phyloP scores from a whole-genome alignment of 2,888 invertebrate species.

The Tetrapedia diversipes region DNA sequence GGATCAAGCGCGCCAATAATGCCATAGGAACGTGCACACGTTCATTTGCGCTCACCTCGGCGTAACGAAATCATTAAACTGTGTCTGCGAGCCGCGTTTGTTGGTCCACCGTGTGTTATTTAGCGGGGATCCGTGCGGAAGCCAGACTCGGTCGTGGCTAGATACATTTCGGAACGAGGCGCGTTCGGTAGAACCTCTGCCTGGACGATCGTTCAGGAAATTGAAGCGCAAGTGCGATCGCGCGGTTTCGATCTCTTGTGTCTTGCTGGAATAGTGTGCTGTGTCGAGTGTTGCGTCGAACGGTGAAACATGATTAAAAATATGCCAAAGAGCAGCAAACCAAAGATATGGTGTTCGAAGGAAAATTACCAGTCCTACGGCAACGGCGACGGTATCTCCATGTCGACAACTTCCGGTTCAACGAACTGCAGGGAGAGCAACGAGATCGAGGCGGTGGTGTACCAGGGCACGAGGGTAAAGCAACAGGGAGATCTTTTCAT shows the following conservation, averaged over 20 bases:
- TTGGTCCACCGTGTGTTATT: slow-evolving; percentile 46
- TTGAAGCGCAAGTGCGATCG: slow-evolving; percentile 19
- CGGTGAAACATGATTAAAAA: slow-evolving; percentile 45
- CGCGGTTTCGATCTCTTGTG: not conserved
- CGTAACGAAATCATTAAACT: slow-evolving; percentile 73
- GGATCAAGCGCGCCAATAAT: slow-evolving; percentile 53
- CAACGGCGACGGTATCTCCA: slow-evolving; percentile 69
- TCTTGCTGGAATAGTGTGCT: not conserved
- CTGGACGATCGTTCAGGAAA: slow-evolving; percentile 3
- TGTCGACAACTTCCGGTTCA: slow-evolving; percentile 64
- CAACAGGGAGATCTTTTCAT: slow-evolving; percentile 49
- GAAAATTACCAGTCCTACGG: slow-evolving; percentile 56
- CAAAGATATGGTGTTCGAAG: slow-evolving; percentile 68
- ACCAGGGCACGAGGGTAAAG: slow-evolving; percentile 53
- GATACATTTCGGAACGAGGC: slow-evolving; percentile 17
- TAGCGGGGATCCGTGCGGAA: slow-evolving; percentile 36
- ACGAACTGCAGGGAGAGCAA: slow-evolving; percentile 16
- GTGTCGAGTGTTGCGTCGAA: not conserved
- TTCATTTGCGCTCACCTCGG: slow-evolving; percentile 69
- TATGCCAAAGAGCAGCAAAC: slow-evolving; percentile 44
- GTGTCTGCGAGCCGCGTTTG: slow-evolving; percentile 48
- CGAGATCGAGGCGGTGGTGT: slow-evolving; percentile 46
- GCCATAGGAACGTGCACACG: slow-evolving; percentile 28
- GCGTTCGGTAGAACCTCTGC: slow-evolving; percentile 5
- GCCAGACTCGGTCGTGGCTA: slow-evolving; percentile 38